Conservation (phyloP, 2,113 vertebrate species). For the Mobula hypostoma region DNA sequence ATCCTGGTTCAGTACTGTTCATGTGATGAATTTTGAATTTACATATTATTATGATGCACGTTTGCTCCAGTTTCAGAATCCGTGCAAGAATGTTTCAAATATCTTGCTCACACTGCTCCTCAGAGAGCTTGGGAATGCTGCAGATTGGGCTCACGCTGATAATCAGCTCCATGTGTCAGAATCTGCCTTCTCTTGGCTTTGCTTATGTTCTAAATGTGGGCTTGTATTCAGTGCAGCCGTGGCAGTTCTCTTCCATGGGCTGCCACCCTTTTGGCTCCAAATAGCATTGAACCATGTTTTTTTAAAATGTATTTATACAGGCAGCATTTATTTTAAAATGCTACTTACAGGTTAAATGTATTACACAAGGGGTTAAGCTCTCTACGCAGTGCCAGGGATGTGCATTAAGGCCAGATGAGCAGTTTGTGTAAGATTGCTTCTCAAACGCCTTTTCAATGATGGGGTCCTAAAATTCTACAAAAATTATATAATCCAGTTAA, state of each 20-base stretch:
- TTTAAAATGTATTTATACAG: background rate
- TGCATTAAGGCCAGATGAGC: background rate
- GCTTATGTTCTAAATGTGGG: constrained; percentile 26
- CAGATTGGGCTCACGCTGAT: background rate
- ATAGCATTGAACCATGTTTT: background rate
- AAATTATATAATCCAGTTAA: background rate
- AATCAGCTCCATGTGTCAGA: constrained; percentile 30
- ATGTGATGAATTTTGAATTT: background rate
- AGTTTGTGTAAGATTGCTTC: background rate
- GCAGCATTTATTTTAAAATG: background rate
- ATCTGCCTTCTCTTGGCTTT: constrained; percentile 7
- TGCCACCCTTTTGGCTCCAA: background rate
- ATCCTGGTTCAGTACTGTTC: background rate
- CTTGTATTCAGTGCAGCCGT: constrained; percentile 13
- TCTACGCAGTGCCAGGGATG: background rate
- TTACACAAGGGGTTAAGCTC: background rate
- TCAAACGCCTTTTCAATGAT: background rate
- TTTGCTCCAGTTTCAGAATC: background rate
- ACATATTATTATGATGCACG: background rate
- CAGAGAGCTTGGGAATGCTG: background rate
- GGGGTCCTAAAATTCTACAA: background rate
- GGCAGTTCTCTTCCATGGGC: constrained; percentile 19
- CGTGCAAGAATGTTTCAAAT: background rate
- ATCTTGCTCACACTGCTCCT: no score
- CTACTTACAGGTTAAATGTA: background rate